Evolutionary conservation across 1,140 invertebrate species (phyloP).

Genomic region (Drosophila kohkoa): DNA sequence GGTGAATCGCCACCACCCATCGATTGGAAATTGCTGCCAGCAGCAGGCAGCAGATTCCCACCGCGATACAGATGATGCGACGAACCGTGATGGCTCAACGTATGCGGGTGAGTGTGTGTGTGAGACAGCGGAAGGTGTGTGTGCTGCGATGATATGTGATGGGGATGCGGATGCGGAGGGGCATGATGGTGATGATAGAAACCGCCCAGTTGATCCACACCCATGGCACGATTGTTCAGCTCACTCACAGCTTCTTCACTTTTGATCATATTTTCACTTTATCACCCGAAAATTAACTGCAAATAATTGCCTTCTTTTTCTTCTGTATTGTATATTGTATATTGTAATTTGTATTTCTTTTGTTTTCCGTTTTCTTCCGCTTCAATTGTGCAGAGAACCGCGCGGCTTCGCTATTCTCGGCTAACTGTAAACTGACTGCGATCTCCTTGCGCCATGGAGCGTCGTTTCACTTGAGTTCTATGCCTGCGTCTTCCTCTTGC

Average conservation of each 20-base stretch:
- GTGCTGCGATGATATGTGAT: constrained; percentile 41
- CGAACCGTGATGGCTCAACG: constrained; percentile 38
- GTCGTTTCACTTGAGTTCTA: constrained; percentile 45
- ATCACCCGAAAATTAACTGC: background rate
- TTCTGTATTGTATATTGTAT: background rate
- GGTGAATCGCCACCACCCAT: constrained; percentile 67
- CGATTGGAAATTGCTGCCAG: constrained; percentile 66
- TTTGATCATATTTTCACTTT: constrained; percentile 72
- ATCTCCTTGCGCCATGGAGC: constrained; percentile 35
- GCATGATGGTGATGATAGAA: constrained; percentile 40
- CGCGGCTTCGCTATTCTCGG: constrained; percentile 67
- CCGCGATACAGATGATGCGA: constrained; percentile 59
- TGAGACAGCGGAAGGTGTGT: constrained; percentile 30
- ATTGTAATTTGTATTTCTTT: no score
- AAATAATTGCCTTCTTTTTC: constrained; percentile 7
- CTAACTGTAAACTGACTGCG: constrained; percentile 56
- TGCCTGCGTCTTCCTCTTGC: background rate
- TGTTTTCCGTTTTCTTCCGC: constrained; percentile 23
- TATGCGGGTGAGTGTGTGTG: constrained; percentile 34
- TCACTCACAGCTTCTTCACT: constrained; percentile 77
- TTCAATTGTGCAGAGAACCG: constrained; percentile 42
- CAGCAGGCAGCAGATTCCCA: constrained; percentile 60
- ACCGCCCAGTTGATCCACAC: constrained; percentile 57
- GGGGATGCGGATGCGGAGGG: constrained; percentile 16
- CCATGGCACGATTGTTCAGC: constrained; percentile 54